These are phyloP conservation scores for Lasioglossum albipes DNA, from an alignment of 1,140 invertebrate species.

Conservation along the genomic window DNA sequence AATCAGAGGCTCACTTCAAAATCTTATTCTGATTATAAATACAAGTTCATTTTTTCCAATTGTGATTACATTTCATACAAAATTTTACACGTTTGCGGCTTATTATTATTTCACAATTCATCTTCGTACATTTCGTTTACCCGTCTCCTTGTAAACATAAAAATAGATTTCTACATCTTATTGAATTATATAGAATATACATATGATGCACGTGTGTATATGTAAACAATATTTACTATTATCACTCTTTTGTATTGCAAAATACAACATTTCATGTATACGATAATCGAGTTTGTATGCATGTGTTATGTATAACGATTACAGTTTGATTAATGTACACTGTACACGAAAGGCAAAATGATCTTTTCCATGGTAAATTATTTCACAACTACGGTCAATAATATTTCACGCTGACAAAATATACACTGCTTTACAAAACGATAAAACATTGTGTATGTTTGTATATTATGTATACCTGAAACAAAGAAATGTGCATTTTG, in stretches of 20 bases:
- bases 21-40: constrained; percentile 27
- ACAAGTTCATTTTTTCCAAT: constrained; percentile 20
- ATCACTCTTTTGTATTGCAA: constrained; percentile 37
- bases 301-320: constrained; percentile 11
- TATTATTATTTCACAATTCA: constrained; percentile 23
- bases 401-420: constrained; percentile 39
- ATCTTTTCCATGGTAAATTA: constrained; percentile 19
- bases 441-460: too few relatives aligned
- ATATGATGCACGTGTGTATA: constrained; percentile 22
- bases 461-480: too few relatives aligned
- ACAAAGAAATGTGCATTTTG: too few relatives aligned
- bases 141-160: constrained; percentile 61
- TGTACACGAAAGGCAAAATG: constrained; percentile 35
- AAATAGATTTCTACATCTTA: constrained; percentile 58
- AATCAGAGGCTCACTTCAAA: constrained; percentile 19
- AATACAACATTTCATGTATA: constrained; percentile 31
- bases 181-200: constrained; percentile 47
- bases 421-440: neutral
- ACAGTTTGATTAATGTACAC: constrained; percentile 41
- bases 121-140: constrained; percentile 13
- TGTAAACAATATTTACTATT: constrained; percentile 35
- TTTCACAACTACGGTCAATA: constrained; percentile 13
- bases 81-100: constrained; percentile 35
- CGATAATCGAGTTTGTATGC: constrained; percentile 8
- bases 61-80: constrained; percentile 40